phyloP scores from a whole-genome alignment of 2,113 vertebrate species.

The Felis chaus region DNA sequence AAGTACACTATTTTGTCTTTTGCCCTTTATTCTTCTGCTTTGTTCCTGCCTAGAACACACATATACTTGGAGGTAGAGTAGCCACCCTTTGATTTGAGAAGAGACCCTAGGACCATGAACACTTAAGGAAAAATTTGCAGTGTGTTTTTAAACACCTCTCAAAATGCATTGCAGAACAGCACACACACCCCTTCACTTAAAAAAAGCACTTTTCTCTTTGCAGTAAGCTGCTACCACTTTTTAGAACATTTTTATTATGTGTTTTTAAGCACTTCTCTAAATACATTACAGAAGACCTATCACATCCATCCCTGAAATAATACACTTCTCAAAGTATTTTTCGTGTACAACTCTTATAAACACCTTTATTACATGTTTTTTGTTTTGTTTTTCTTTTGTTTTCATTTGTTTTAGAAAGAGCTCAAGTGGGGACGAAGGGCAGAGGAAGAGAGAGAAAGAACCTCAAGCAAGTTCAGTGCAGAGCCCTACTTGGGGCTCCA shows the following conservation, averaged over 20 bases:
- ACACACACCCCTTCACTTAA: background rate
- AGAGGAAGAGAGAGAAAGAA: no score
- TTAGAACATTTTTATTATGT: background rate
- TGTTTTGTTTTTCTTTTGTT: no score
- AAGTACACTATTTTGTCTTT: background rate
- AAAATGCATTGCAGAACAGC: background rate
- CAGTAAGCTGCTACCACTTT: background rate
- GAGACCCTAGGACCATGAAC: background rate
- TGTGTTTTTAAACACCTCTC: background rate
- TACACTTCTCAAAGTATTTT: background rate
- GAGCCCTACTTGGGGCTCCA: no score
- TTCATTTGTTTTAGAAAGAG: no score
- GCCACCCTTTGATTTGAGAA: background rate
- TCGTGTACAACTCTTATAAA: background rate
- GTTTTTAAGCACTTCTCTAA: background rate
- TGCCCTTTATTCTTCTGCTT: background rate
- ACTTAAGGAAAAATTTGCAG: background rate
- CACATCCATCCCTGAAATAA: background rate
- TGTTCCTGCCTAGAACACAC: background rate
- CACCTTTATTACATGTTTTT: background rate
- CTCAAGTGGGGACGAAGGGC: no score
- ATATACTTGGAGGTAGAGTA: background rate
- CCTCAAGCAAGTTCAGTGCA: no score
- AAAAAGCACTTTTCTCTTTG: background rate
- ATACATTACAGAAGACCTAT: background rate